These are phyloP conservation scores for Megalonaias nervosa DNA, from an alignment of 1,140 invertebrate species.

Conservation along the genomic window DNA sequence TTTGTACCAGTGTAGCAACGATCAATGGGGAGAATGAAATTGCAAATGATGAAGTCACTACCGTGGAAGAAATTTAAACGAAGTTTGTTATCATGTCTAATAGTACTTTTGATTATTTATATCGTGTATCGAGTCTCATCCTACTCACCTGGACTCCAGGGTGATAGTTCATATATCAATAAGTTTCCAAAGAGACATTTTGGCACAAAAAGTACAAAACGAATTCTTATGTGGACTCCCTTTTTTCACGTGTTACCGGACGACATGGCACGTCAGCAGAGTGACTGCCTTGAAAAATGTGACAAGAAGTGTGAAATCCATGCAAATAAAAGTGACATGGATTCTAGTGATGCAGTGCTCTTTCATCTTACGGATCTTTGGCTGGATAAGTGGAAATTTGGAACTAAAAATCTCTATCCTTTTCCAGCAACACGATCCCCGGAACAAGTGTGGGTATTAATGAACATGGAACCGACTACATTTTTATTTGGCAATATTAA, in stretches of 20 bases:
- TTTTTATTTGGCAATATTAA: constrained; percentile 37
- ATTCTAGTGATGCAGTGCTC: constrained; percentile 55
- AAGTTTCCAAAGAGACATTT: no score
- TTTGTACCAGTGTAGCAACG: no score
- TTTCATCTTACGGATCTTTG: constrained; percentile 51
- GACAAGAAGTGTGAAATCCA: constrained; percentile 44
- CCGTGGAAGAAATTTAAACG: no score
- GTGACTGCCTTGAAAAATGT: constrained; percentile 9
- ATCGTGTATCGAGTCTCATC: no score
- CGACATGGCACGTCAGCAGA: not conserved
- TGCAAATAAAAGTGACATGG: constrained; percentile 42
- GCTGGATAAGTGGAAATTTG: constrained; percentile 24
- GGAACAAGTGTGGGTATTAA: constrained; percentile 55
- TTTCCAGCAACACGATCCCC: constrained; percentile 42
- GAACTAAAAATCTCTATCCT: constrained; percentile 15
- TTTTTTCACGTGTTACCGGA: constrained; percentile 8
- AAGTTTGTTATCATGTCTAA: no score
- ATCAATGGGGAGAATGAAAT: no score
- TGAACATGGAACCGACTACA: constrained; percentile 54
- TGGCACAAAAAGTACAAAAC: not conserved
- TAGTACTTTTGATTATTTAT: no score
- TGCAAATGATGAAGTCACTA: no score
- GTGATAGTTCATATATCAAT: no score
- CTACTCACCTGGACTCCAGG: no score
- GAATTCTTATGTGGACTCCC: constrained; percentile 32